phyloP scores from a whole-genome alignment of 2,113 vertebrate genomes.

The Phrynocephalus versicolor region DNA sequence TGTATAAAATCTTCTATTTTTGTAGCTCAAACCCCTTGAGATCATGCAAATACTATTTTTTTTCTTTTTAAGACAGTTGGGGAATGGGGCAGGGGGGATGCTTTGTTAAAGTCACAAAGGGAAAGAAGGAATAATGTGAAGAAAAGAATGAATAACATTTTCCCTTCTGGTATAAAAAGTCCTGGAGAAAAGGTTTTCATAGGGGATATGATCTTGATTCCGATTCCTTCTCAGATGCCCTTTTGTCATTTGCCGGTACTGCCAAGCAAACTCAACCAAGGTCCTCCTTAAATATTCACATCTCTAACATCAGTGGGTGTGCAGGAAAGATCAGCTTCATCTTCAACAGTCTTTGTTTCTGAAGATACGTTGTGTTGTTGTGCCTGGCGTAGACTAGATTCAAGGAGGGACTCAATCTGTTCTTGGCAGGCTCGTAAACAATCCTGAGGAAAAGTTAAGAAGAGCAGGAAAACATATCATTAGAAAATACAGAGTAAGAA shows the following conservation, averaged over 20 bases:
- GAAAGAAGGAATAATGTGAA: slow-evolving; percentile 73
- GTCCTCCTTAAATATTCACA: slow-evolving; percentile 89
- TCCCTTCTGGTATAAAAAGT: slow-evolving; percentile 75
- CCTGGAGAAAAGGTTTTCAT: slow-evolving; percentile 64
- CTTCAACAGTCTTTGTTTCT: slow-evolving; percentile 89
- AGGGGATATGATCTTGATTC: slow-evolving; percentile 59
- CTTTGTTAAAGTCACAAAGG: slow-evolving; percentile 76
- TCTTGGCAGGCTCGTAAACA: slow-evolving; percentile 97
- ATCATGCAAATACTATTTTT: slow-evolving; percentile 75
- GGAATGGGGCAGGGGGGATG: slow-evolving; percentile 66
- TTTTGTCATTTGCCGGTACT: slow-evolving; percentile 57
- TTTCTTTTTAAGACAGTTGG: slow-evolving; percentile 72
- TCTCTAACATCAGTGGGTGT: slow-evolving; percentile 97
- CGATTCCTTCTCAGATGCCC: slow-evolving; percentile 63
- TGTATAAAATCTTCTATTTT: slow-evolving; percentile 74
- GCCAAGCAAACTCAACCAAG: slow-evolving; percentile 62
- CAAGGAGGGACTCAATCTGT: slow-evolving; percentile 95
- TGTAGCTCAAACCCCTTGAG: slow-evolving; percentile 72
- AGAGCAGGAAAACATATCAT: slow-evolving; percentile 32
- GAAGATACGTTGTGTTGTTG: slow-evolving; percentile 83
- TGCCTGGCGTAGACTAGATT: slow-evolving; percentile 93
- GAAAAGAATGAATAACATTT: slow-evolving; percentile 65
- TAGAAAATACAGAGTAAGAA: background rate
- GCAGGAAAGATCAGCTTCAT: slow-evolving; percentile 90
- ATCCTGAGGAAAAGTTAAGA: slow-evolving; percentile 78